phyloP scores from a whole-genome alignment of 1,140 invertebrate genomes.

The Diploscapter pachys region DNA sequence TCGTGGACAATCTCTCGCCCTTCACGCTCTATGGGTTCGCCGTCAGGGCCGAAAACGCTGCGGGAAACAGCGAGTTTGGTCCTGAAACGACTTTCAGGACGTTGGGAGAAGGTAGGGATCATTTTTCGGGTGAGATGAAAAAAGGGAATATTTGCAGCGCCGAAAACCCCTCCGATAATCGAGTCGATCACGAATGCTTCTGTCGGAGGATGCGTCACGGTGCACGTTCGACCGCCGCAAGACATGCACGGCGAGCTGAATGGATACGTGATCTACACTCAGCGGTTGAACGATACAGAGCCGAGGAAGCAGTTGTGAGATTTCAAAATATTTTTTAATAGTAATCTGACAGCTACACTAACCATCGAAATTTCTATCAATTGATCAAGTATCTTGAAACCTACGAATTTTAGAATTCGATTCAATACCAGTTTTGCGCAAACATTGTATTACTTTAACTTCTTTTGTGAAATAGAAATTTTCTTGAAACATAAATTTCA shows the following conservation, averaged over 20 bases:
- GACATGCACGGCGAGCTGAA: constrained; percentile 27
- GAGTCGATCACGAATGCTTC: constrained; percentile 40
- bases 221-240: constrained; percentile 11
- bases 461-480: too few species aligned
- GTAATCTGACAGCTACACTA: too few species aligned
- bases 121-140: too few species aligned
- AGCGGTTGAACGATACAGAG: too few species aligned
- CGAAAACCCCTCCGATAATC: constrained; percentile 43
- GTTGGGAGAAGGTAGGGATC: constrained; percentile 33
- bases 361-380: too few species aligned
- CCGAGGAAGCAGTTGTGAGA: too few species aligned
- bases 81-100: constrained; percentile 50
- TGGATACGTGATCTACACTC: constrained; percentile 6
- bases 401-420: too few species aligned
- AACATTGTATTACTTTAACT: too few species aligned
- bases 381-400: too few species aligned
- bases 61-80: constrained; percentile 53
- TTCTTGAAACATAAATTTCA: too few species aligned
- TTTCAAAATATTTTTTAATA: too few species aligned
- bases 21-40: constrained; percentile 33
- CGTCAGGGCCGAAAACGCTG: constrained; percentile 54
- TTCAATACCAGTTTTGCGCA: too few species aligned
- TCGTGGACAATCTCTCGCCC: constrained; percentile 29
- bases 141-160: constrained; percentile 16
- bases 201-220: constrained; percentile 40